A percentile compares a stretch with the other conserved stretches of the same genome.
Evolutionary conservation across 2,113 vertebrate genomes (phyloP).

Genomic region (Microtus ochrogaster): DNA sequence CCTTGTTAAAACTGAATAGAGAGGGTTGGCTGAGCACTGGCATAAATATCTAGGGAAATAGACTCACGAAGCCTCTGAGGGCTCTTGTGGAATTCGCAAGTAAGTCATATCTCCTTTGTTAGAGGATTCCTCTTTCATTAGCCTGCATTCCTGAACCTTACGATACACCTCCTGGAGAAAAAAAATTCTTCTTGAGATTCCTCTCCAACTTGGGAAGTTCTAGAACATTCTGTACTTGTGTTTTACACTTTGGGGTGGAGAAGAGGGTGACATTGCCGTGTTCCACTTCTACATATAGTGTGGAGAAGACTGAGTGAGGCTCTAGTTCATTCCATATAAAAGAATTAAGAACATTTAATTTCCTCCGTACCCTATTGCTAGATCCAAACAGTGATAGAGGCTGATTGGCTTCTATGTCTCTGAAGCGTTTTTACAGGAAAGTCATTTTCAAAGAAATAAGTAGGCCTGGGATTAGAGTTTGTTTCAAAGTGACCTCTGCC

Average conservation of each 20-base stretch:
- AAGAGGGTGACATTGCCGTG: neutral
- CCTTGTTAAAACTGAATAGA: constrained; percentile 40
- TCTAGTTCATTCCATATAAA: constrained; percentile 63
- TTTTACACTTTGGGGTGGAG: neutral
- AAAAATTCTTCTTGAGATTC: neutral
- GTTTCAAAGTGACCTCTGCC: constrained; percentile 61
- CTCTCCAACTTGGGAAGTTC: constrained; percentile 36
- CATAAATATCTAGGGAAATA: neutral
- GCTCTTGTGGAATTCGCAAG: constrained; percentile 36
- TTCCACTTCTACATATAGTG: neutral
- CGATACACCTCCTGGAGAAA: neutral
- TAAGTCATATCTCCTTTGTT: constrained; percentile 16
- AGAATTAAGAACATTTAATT: constrained; percentile 74
- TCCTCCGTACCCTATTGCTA: constrained; percentile 56
- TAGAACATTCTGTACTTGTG: neutral
- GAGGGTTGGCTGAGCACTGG: constrained; percentile 7
- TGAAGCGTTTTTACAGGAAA: constrained; percentile 77
- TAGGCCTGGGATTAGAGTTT: constrained; percentile 64
- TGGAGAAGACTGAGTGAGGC: constrained; percentile 42
- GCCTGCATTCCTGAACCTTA: constrained; percentile 42
- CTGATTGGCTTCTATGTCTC: constrained; percentile 74
- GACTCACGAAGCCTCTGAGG: neutral
- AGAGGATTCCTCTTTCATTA: neutral
- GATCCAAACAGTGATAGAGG: constrained; percentile 71
- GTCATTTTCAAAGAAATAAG: constrained; percentile 73